Evolutionary conservation across 2,797 vertebrate genomes (phyloP).

Genomic region (Notolepis coatsorum): DNA sequence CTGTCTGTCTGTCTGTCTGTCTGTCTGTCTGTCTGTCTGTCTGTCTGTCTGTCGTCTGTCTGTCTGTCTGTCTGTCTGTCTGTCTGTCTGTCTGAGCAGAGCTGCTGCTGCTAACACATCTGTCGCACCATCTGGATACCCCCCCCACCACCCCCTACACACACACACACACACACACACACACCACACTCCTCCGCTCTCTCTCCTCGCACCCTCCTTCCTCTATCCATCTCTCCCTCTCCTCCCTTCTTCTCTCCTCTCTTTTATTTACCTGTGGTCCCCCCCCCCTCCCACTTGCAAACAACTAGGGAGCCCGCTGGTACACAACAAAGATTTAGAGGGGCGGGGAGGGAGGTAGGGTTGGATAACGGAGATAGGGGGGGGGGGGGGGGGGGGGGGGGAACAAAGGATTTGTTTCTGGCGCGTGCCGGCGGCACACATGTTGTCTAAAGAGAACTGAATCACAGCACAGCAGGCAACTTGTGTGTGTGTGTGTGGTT

Average conservation of each 20-base stretch:
- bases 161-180: neutral
- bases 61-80: neutral
- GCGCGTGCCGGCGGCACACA: conserved; percentile 94
- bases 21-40: too few relatives aligned
- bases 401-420: conserved; percentile 98
- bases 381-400: conserved; percentile 71
- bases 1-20: too few relatives aligned
- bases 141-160: conserved; percentile 13
- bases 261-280: conserved; percentile 99
- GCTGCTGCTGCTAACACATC: conserved; percentile 99
- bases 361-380: conserved; percentile 49
- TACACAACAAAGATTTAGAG: conserved; percentile 89
- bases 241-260: too few relatives aligned
- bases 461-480: conserved; percentile 99
- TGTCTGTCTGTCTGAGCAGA: conserved; percentile 62
- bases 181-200: conserved; percentile 30
- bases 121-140: conserved; percentile 98
- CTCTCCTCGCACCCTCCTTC: too few relatives aligned
- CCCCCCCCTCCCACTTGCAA: conserved; percentile 79
- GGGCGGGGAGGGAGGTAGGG: conserved; percentile 86
- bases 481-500: conserved; percentile 63
- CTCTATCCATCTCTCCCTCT: conserved; percentile 63
- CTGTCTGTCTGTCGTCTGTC: neutral
- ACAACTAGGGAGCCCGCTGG: conserved; percentile 91
- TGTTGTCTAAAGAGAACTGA: conserved; percentile 99